These are phyloP conservation scores for Hystrix brachyura DNA, from an alignment of 2,113 vertebrate genomes.

Conservation along the genomic window DNA sequence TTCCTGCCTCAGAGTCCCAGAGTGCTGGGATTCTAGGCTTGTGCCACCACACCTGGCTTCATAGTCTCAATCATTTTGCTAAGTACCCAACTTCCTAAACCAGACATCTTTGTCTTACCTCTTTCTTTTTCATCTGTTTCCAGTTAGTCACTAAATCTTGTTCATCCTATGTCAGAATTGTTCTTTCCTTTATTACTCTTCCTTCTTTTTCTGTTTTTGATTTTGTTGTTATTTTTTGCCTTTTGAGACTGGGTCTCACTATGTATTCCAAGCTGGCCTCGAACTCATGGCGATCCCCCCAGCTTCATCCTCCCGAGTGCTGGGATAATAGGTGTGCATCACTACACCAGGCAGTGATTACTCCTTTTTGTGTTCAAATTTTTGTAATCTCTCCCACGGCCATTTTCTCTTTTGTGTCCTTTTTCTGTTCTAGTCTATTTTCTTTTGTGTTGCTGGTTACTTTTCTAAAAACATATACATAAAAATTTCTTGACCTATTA, in stretches of 20 bases:
- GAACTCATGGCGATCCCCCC: background rate
- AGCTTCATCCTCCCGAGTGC: background rate
- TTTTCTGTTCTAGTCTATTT: background rate
- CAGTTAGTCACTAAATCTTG: background rate
- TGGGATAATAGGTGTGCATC: background rate
- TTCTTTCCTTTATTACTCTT: background rate
- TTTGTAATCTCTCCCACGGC: background rate
- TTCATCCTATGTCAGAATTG: background rate
- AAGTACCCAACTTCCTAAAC: background rate
- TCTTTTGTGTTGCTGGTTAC: constrained; percentile 4
- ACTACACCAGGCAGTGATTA: background rate
- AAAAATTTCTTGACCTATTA: constrained; percentile 49
- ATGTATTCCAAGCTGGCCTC: background rate
- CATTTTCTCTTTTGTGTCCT: background rate
- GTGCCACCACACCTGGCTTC: background rate
- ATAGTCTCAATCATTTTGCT: background rate
- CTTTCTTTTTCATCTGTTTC: background rate
- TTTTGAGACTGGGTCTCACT: background rate
- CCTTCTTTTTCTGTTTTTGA: background rate
- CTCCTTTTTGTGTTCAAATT: background rate
- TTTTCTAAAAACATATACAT: constrained; percentile 42
- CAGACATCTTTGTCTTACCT: constrained; percentile 13
- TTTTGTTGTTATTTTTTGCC: background rate
- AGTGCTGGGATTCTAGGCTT: background rate
- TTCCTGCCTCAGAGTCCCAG: background rate